These are phyloP conservation scores for Pegoplata infirma DNA, from an alignment of 2,888 invertebrate genomes.

Conservation along the genomic window DNA sequence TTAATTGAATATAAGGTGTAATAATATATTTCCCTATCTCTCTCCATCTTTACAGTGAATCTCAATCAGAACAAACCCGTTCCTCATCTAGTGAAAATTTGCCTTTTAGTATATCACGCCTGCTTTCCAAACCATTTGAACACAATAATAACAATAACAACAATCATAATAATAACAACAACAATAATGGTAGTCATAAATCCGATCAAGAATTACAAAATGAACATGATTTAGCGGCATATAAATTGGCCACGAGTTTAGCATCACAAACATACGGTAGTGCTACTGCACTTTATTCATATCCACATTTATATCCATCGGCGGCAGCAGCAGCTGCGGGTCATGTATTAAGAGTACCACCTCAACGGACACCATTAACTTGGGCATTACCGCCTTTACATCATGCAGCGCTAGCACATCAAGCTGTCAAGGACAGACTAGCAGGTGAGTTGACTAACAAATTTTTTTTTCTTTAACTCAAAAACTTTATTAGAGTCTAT, in stretches of 20 bases:
- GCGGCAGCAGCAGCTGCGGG: slow-evolving; percentile 78
- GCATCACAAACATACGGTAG: slow-evolving; percentile 76
- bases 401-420: slow-evolving; percentile 87
- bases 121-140: slow-evolving; percentile 87
- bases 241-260: slow-evolving; percentile 77
- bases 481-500: too few species aligned
- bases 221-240: slow-evolving; percentile 77
- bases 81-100: slow-evolving; percentile 79
- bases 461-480: not conserved
- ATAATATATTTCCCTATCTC: too few species aligned
- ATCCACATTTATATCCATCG: slow-evolving; percentile 79
- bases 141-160: slow-evolving; percentile 76
- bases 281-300: slow-evolving; percentile 76
- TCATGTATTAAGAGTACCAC: slow-evolving; percentile 89
- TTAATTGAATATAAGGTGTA: too few species aligned
- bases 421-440: slow-evolving; percentile 89
- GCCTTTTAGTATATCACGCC: slow-evolving; percentile 89
- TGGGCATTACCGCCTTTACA: slow-evolving; percentile 79
- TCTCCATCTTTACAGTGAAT: slow-evolving; percentile 76
- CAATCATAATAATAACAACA: slow-evolving; percentile 72
- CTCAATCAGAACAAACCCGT: slow-evolving; percentile 79
- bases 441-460: slow-evolving; percentile 84
- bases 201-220: slow-evolving; percentile 75
- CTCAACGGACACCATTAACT: slow-evolving; percentile 81
- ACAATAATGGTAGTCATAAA: slow-evolving; percentile 67